Evolutionary conservation across 2,113 vertebrate species (phyloP), one percentile per base, ranked within the genome.

Genomic region (Chinchilla lanigera): DNA sequence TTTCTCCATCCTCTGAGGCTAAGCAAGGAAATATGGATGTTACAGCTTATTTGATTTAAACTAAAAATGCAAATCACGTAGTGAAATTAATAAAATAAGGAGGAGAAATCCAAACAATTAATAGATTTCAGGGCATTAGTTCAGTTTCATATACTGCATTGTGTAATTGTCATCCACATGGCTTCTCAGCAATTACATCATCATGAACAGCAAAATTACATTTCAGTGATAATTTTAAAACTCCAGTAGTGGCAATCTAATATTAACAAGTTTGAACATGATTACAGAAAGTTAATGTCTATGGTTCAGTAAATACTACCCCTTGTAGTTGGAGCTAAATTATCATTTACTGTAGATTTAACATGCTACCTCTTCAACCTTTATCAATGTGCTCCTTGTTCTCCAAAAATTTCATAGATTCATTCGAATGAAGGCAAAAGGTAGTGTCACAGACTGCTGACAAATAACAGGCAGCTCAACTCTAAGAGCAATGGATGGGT

Each of bases 161-260:
- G 89, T 89, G 8, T 87, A 93, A 97, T 97, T 93, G 93, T 60
- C 80, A 95, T 63, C 54, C 86, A 92, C 80, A 78, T 22, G 69
- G 63, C 75, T 97, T 93, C 75, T 93, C 61, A 50, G 80, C 80
- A 97, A 96, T 97, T 82, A 94, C 90, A 93, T 97, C 96, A 97
- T 92, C 92, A 82, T 6, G 33, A 95, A 84, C 56, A 93, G 44
- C 69, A 69, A 92, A 92, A 96, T 96, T 96, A 88, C 44, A 90
- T 88, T 97, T 89, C 63, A 60, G 9, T 54, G 84, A 92, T 96
- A 54, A 93, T 93, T 97, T 93, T 75, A 85, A 81, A 96, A 89
- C 38, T 24, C 94, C 35, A 85, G 30, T 28, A 58, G 84, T 80
- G 85, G 52, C 35, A 85, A 56, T 77, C 30, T n/a, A 65, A 71